A percentile compares a stretch with the other conserved stretches of the same genome.
Evolutionary conservation across 2,888 invertebrate genomes (phyloP).

Genomic region (Heliconius ethilla): DNA sequence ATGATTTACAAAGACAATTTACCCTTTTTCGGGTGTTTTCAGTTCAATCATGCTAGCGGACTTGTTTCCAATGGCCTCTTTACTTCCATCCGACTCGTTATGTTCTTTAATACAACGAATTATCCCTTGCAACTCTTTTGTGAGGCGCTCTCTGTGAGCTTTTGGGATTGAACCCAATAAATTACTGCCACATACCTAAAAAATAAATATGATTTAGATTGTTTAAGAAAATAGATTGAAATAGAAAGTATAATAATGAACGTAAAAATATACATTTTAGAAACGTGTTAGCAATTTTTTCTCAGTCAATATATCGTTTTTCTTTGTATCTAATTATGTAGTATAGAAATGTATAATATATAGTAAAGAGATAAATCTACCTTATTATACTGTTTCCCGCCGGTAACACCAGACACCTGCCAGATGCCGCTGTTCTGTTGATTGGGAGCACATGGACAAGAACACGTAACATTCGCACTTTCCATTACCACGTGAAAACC

Average conservation of each 20-base stretch:
- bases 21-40: slow-evolving; percentile 69
- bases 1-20: slow-evolving; percentile 10
- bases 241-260: not conserved
- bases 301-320: not conserved
- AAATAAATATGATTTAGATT: not conserved
- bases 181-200: slow-evolving; percentile 67
- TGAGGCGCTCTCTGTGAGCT: slow-evolving; percentile 62
- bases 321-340: no score
- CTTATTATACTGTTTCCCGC: slow-evolving; percentile 71
- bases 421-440: slow-evolving; percentile 71
- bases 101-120: slow-evolving; percentile 63
- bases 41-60: slow-evolving; percentile 71
- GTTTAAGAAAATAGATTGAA: not conserved
- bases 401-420: slow-evolving; percentile 72
- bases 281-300: not conserved
- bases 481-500: slow-evolving; percentile 73
- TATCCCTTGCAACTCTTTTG: slow-evolving; percentile 65
- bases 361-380: slow-evolving; percentile 48
- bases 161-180: slow-evolving; percentile 69
- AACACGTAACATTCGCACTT: slow-evolving; percentile 60
- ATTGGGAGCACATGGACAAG: slow-evolving; percentile 61
- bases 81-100: slow-evolving; percentile 58
- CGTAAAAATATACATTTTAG: no score
- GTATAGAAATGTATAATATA: no score
- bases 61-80: slow-evolving; percentile 54